These are phyloP conservation scores for Saturnia japonica DNA, from an alignment of 2,888 invertebrate genomes.

Conservation along the genomic window DNA sequence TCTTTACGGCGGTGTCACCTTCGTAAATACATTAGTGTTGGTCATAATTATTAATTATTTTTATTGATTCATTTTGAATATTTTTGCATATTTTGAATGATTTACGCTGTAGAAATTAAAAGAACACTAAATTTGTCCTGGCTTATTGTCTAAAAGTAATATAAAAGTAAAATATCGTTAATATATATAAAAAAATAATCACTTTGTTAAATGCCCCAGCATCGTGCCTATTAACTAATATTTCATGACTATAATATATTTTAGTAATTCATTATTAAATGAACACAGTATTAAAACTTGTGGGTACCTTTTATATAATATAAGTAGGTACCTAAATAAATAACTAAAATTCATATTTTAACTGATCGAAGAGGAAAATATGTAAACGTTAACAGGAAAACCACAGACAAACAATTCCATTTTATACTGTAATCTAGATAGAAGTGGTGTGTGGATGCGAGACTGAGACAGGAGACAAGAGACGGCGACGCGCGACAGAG, in stretches of 20 bases:
- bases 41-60: too few species aligned
- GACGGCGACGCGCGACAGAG: conserved; percentile 18
- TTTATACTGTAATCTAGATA: neutral
- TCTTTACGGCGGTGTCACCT: neutral
- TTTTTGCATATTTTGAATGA: neutral
- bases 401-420: neutral
- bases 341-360: neutral
- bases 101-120: neutral
- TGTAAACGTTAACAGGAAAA: neutral
- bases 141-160: neutral
- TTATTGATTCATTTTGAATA: neutral
- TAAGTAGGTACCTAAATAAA: too few species aligned
- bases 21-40: neutral
- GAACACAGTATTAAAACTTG: neutral
- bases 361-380: neutral
- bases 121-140: neutral
- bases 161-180: neutral
- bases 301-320: neutral
- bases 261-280: neutral
- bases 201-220: neutral
- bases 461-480: conserved; percentile 17
- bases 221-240: neutral
- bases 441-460: neutral
- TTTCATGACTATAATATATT: neutral
- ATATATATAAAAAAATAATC: neutral